Conservation (phyloP, 2,797 vertebrate species). For the Selene dorsalis region DNA sequence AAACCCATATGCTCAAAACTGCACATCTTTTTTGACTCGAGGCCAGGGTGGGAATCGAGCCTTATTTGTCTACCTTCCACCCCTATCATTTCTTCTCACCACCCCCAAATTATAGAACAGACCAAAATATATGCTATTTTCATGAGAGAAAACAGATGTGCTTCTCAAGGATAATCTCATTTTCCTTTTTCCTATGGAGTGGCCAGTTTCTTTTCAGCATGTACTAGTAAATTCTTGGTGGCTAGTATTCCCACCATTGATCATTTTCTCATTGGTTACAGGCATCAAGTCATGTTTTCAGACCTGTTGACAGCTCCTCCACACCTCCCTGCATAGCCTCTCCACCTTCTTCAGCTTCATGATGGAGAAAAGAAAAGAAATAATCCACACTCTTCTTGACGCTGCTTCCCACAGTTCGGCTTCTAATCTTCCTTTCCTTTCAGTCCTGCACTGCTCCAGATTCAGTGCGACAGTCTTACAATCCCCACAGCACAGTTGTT, state of each 20-base stretch:
- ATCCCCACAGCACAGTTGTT: slow-evolving; percentile 47
- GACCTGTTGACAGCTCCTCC: slow-evolving; percentile 86
- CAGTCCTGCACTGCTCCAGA: slow-evolving; percentile 44
- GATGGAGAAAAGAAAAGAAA: slow-evolving; percentile 35
- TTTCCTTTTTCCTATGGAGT: too few relatives aligned
- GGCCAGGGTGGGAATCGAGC: neutral
- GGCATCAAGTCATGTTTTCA: slow-evolving; percentile 45
- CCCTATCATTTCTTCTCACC: slow-evolving; percentile 6
- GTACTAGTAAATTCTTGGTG: neutral
- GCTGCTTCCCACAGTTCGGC: slow-evolving; percentile 28
- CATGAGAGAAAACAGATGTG: neutral
- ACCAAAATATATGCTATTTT: neutral
- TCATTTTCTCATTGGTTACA: slow-evolving; percentile 11
- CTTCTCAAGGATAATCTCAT: neutral
- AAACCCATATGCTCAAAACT: too few relatives aligned
- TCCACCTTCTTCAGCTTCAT: slow-evolving; percentile 86
- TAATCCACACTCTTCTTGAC: slow-evolving; percentile 54
- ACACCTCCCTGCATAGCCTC: slow-evolving; percentile 80
- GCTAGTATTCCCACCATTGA: neutral
- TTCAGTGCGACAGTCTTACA: slow-evolving; percentile 52
- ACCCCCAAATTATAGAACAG: neutral
- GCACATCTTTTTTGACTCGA: neutral
- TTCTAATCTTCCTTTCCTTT: slow-evolving; percentile 48
- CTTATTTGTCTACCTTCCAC: neutral
- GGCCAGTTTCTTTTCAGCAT: too few relatives aligned